A percentile compares a stretch with the other conserved stretches of the same genome.
These are phyloP conservation scores for Zingel zingel DNA, from an alignment of 2,113 vertebrate species.

Conservation along the genomic window DNA sequence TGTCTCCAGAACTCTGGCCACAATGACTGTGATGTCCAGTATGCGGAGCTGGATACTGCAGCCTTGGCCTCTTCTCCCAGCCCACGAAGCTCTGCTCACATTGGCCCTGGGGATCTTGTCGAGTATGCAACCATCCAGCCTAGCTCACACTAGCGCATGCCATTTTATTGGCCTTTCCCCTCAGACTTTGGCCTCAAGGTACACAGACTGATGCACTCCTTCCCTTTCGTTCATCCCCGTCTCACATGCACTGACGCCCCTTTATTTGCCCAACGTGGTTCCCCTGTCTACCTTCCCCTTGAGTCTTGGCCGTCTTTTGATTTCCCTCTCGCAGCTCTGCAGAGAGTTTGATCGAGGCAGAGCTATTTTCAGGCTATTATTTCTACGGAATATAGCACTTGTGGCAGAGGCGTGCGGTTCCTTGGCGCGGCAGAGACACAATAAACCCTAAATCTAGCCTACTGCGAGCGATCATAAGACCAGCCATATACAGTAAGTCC, in stretches of 20 bases:
- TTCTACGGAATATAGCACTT: conserved; percentile 11
- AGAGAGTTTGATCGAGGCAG: conserved; percentile 37
- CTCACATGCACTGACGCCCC: conserved; percentile 63
- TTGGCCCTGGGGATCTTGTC: conserved; percentile 92
- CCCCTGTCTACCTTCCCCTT: conserved; percentile 44
- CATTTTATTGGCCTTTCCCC: conserved; percentile 88
- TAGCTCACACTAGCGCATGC: conserved; percentile 90
- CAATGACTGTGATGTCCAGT: conserved; percentile 92
- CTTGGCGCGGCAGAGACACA: background rate
- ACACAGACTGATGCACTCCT: conserved; percentile 79
- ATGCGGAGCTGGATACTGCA: conserved; percentile 94
- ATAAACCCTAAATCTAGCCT: conserved; percentile 3
- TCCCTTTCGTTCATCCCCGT: conserved; percentile 54
- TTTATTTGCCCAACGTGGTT: conserved; percentile 43
- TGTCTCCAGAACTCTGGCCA: conserved; percentile 90
- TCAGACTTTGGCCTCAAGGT: conserved; percentile 91
- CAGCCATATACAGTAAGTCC: background rate
- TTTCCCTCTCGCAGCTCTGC: conserved; percentile 48
- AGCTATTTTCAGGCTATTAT: conserved; percentile 43
- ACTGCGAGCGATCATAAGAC: conserved; percentile 1
- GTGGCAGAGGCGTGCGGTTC: background rate
- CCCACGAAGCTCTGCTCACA: conserved; percentile 86
- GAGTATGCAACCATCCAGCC: conserved; percentile 97
- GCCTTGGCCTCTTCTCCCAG: conserved; percentile 90
- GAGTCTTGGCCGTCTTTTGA: conserved; percentile 45